Evolutionary conservation across 2,888 invertebrate genomes (phyloP).

Genomic region (Cristatella mucedo): DNA sequence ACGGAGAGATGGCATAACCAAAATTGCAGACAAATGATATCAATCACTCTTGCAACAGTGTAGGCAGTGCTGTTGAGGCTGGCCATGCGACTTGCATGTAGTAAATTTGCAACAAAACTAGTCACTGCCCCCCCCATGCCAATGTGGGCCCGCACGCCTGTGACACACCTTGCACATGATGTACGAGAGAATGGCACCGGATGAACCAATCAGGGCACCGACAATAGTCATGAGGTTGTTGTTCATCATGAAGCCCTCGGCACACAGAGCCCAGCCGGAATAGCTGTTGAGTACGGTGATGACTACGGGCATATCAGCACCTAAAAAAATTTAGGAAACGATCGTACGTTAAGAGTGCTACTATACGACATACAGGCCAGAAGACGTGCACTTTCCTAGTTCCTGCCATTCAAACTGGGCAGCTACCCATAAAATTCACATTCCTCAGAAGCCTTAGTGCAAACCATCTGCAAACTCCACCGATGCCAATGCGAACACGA

Average conservation of each 20-base stretch:
- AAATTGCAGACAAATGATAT: neutral
- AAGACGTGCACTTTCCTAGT: no score
- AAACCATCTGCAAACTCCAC: no score
- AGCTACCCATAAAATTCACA: no score
- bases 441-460: constrained; percentile 6
- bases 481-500: no score
- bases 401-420: no score
- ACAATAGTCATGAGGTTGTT: constrained; percentile 81
- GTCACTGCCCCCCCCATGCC: no score
- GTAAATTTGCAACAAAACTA: neutral
- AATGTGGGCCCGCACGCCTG: no score
- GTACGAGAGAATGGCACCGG: constrained; percentile 77
- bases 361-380: no score
- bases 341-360: no score
- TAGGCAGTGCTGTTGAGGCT: no score
- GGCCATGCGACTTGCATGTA: neutral
- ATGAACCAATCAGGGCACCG: constrained; percentile 73
- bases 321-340: constrained; percentile 44
- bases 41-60: neutral
- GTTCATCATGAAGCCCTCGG: constrained; percentile 82
- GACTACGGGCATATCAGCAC: constrained; percentile 83
- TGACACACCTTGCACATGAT: constrained; percentile 76
- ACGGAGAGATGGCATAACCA: neutral
- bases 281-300: constrained; percentile 81
- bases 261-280: constrained; percentile 81